These are phyloP conservation scores for Brachionus plicatilis DNA, from an alignment of 1,140 invertebrate species.

Conservation along the genomic window DNA sequence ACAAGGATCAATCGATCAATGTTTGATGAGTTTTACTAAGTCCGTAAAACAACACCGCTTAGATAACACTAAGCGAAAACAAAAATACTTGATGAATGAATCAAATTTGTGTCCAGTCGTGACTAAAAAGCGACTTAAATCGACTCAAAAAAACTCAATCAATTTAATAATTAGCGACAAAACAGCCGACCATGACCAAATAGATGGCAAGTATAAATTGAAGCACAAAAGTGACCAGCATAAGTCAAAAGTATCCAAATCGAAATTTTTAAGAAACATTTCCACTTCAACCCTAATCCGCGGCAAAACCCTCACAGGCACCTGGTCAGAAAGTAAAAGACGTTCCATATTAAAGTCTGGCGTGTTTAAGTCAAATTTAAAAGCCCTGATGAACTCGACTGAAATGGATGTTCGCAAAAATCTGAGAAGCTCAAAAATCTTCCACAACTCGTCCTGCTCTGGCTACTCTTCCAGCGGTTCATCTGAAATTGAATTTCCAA, in stretches of 20 bases:
- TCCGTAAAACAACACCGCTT: neutral
- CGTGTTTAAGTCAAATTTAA: neutral
- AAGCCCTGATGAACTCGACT: neutral
- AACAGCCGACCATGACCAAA: neutral
- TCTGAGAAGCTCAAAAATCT: neutral
- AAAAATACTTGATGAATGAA: constrained; percentile 20
- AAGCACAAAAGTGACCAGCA: neutral
- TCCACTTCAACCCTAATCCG: neutral
- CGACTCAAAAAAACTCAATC: neutral
- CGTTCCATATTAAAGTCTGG: neutral
- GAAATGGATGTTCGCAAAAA: neutral
- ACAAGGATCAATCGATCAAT: constrained; percentile 14
- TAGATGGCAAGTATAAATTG: constrained; percentile 1
- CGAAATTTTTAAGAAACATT: neutral
- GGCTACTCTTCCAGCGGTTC: neutral
- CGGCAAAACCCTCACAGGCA: no score
- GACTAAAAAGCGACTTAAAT: neutral
- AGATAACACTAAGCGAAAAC: neutral
- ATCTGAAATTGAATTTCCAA: neutral
- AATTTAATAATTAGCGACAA: neutral
- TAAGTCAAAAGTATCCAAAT: neutral
- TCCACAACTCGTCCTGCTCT: neutral
- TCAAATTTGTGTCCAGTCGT: neutral
- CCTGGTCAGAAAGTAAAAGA: neutral
- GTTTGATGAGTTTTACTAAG: constrained; percentile 19